Evolutionary conservation across 2,888 invertebrate genomes (phyloP), one percentile per base, ranked within the genome.

Genomic region (Marasmarcha lunaedactyla): DNA sequence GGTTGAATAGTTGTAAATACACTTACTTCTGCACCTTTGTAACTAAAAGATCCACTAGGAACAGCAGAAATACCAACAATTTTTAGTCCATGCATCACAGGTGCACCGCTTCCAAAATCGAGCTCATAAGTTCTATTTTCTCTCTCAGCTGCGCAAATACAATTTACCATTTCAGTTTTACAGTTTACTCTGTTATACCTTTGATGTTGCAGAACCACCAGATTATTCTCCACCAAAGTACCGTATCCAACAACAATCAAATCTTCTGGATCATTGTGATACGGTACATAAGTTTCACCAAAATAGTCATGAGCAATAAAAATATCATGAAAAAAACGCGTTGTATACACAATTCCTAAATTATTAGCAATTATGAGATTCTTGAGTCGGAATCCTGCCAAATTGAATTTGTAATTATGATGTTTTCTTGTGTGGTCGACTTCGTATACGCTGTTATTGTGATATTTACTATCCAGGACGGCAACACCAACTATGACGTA

Each of bases 121-220:
- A 47, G 41, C 2, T 49, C 51, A 43, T 67, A 61, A 1, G 57
- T 59, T 33, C 36, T 7, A 4, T 35, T 9, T 1, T 2, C 13
- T 3, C 15, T 52, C 50, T 76, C 70, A 13, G 55, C 47, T 15
- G 74, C 77, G 42, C 77, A 77, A 12, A 74, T 48, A 45, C 70
- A 72, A 44, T 76, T 71, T 45, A 66, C 67, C 73, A 73, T 76
- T 44, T 62, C 66, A 46, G 71, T 69, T 13, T 48, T 44, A 46
- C 78, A 78, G 1, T 69, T 55, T 1, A 52, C 52, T 42, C 71
- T 66, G 15, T 52, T 48, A 44, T 69, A 78, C 2, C 35, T 39
- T 45, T 69, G 67, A 35, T 52, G 46, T 44, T 72, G 72, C 40
- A 77, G 46, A 10, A 51, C 57, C 10, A 58, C 39, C 13, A 44